Conservation (phyloP, 2,113 vertebrate species). For the Sylvietta virens region DNA sequence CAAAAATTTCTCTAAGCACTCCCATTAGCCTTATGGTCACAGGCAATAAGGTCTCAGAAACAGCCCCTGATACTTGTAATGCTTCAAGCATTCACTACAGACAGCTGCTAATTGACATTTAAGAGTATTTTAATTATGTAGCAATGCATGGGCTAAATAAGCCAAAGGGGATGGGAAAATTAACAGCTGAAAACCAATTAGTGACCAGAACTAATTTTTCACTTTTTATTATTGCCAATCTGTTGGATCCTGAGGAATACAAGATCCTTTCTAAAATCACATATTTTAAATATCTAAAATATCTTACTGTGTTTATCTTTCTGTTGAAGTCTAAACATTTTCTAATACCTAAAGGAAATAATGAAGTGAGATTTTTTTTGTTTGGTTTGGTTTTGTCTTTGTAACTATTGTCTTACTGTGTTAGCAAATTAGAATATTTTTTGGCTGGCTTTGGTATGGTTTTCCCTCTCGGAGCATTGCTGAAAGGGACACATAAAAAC, state of each 20-base stretch:
- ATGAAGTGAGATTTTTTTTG: neutral
- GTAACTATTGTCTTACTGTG: neutral
- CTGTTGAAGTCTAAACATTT: neutral
- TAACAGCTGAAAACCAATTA: neutral
- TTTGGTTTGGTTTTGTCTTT: neutral
- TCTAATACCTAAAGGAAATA: neutral
- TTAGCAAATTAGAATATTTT: neutral
- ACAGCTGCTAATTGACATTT: neutral
- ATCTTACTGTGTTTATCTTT: neutral
- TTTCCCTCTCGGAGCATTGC: neutral
- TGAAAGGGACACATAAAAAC: neutral
- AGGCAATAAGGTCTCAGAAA: neutral
- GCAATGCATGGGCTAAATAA: neutral
- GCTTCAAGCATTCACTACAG: neutral
- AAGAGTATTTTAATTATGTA: neutral
- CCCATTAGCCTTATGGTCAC: neutral
- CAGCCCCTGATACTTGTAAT: neutral
- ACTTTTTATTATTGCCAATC: neutral
- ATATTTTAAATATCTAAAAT: neutral
- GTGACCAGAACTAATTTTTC: neutral
- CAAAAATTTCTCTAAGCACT: neutral
- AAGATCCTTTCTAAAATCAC: neutral
- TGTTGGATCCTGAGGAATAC: neutral
- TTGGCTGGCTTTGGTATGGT: neutral
- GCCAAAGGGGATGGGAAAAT: neutral